Conservation (phyloP, 2,113 vertebrate species). For the Myiozetetes cayanensis region DNA sequence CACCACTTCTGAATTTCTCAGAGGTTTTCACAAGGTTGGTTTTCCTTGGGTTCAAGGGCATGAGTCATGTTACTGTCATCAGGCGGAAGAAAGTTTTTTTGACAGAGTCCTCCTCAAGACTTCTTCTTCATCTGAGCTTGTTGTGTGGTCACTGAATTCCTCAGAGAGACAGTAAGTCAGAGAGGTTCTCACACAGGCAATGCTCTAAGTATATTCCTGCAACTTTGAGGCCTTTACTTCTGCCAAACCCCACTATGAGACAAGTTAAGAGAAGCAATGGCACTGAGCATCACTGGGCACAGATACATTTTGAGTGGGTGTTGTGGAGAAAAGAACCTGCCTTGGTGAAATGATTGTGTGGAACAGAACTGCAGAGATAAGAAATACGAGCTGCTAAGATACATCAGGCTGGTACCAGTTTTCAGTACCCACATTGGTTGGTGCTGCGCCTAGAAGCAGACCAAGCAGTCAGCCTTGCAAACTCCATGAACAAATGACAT, state of each 20-base stretch:
- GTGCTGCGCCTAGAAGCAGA: background rate
- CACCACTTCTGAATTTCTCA: background rate
- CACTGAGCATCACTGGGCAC: background rate
- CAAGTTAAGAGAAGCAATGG: background rate
- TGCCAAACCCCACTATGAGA: background rate
- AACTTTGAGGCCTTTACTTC: background rate
- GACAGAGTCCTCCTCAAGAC: background rate
- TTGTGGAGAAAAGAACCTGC: background rate
- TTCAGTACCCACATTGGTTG: background rate
- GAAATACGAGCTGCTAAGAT: background rate
- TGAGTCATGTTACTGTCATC: background rate
- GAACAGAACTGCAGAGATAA: background rate
- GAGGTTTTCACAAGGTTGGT: background rate
- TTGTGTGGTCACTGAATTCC: background rate
- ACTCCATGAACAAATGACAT: background rate
- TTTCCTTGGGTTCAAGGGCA: background rate
- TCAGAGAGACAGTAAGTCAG: background rate
- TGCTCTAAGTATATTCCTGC: background rate
- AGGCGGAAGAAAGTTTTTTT: background rate
- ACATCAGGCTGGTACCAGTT: background rate
- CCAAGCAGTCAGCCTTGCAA: background rate
- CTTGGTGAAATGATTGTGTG: background rate
- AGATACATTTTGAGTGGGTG: background rate
- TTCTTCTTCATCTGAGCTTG: background rate
- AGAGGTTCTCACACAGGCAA: background rate